A percentile compares a stretch with the other conserved stretches of the same genome.
Conservation (phyloP, 2,797 vertebrate species). For the Xiphophorus birchmanni region DNA sequence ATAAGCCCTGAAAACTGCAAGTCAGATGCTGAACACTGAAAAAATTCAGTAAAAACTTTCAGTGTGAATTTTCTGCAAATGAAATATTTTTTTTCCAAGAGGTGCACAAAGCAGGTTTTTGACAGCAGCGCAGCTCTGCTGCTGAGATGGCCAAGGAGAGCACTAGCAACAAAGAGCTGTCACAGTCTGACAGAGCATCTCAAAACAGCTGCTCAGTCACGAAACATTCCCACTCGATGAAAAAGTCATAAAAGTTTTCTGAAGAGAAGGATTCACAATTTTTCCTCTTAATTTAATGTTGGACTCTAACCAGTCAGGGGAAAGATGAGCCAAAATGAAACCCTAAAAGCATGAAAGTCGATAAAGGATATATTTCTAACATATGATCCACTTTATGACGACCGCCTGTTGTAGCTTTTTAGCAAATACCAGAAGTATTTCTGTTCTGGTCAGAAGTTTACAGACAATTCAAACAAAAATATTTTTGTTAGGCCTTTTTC, state of each 20-base stretch:
- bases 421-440: not conserved
- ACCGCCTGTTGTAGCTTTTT: not conserved
- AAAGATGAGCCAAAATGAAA: not conserved
- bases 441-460: not conserved
- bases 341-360: not conserved
- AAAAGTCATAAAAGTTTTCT: constrained; percentile 76
- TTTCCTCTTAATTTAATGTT: constrained; percentile 74
- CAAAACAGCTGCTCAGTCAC: constrained; percentile 13
- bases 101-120: constrained; percentile 13
- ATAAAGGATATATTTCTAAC: not conserved
- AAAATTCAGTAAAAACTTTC: constrained; percentile 5
- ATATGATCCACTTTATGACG: not conserved
- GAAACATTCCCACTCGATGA: constrained; percentile 12
- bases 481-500: not conserved
- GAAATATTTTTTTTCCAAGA: not conserved
- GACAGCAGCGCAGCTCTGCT: constrained; percentile 21
- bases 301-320: constrained; percentile 80
- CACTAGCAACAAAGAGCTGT: constrained; percentile 23
- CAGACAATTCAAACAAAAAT: not conserved
- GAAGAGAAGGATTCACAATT: constrained; percentile 66
- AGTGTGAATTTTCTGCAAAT: constrained; percentile 2
- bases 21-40: not conserved
- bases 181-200: constrained; percentile 5
- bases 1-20: not conserved
- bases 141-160: constrained; percentile 1